Percentiles rank a stretch among this genome's conserved stretches.
Evolutionary conservation across 2,113 vertebrate genomes (phyloP).

Genomic region (Abramis brama): DNA sequence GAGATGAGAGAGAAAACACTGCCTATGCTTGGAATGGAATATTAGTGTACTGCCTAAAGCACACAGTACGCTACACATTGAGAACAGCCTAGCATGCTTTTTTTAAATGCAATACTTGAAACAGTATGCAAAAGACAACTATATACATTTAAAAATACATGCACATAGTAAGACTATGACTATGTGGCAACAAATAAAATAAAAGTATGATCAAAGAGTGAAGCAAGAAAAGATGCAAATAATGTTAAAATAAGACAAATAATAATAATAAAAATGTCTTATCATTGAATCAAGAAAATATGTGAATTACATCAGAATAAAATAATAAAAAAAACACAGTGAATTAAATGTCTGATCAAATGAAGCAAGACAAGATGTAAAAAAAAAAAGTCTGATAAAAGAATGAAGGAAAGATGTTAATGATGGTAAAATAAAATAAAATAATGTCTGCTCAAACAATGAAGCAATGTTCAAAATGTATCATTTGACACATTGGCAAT

Average conservation of each 20-base stretch:
- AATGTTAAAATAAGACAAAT: neutral
- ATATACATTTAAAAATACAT: neutral
- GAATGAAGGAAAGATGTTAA: neutral
- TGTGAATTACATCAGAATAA: neutral
- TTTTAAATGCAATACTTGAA: neutral
- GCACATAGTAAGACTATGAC: no score
- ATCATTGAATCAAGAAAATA: no score
- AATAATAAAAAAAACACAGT: neutral
- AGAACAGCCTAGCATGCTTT: neutral
- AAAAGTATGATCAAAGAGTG: neutral
- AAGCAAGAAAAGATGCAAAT: neutral
- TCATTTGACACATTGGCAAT: neutral
- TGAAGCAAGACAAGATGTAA: neutral
- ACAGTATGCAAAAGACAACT: neutral
- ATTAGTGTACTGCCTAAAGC: neutral
- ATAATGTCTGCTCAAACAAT: neutral
- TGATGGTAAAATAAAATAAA: neutral
- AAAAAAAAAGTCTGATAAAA: neutral
- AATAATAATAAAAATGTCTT: neutral
- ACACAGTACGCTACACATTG: neutral
- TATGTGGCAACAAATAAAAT: no score
- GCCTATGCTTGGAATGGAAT: neutral
- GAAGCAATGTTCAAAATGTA: no score
- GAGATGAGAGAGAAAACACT: constrained; percentile 19
- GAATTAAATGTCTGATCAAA: neutral